A percentile compares a stretch with the other conserved stretches of the same genome.
phyloP scores from a whole-genome alignment of 2,888 invertebrate genomes.

The Esperia sulphurella region DNA sequence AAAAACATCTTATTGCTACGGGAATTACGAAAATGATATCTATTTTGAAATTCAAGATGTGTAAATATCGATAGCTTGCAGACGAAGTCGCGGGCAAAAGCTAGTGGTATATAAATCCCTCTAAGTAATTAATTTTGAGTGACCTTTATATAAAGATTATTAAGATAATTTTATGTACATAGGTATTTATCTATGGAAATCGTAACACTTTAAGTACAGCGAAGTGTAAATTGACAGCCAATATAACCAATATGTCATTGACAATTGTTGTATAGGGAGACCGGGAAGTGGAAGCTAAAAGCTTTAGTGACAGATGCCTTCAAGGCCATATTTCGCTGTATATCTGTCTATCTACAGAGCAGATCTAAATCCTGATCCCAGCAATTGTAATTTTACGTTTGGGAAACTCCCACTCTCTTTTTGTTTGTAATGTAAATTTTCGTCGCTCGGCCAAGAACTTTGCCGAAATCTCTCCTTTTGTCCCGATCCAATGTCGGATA shows the following conservation, averaged over 20 bases:
- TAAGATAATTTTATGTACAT: no score
- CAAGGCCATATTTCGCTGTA: constrained; percentile 36
- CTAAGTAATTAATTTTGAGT: no score
- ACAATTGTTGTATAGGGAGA: constrained; percentile 9
- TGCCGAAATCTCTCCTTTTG: constrained; percentile 47
- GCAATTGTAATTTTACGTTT: constrained; percentile 53
- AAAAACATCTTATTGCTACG: no score
- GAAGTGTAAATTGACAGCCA: no score
- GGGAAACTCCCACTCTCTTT: constrained; percentile 46
- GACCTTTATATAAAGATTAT: no score
- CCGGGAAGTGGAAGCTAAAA: constrained; percentile 29
- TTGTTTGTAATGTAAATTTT: constrained; percentile 64
- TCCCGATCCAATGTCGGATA: constrained; percentile 52
- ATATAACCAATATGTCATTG: constrained; percentile 14
- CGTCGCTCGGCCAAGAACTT: constrained; percentile 45
- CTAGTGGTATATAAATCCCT: no score
- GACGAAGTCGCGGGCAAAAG: no score
- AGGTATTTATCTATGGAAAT: no score
- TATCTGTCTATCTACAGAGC: constrained; percentile 23
- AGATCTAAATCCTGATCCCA: constrained; percentile 27
- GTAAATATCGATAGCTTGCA: no score
- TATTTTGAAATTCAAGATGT: no score
- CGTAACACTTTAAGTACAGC: no score
- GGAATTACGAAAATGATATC: no score
- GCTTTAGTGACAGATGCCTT: constrained; percentile 19